Evolutionary conservation across 1,140 invertebrate species (phyloP).

Genomic region (Scaptomyza pallida): DNA sequence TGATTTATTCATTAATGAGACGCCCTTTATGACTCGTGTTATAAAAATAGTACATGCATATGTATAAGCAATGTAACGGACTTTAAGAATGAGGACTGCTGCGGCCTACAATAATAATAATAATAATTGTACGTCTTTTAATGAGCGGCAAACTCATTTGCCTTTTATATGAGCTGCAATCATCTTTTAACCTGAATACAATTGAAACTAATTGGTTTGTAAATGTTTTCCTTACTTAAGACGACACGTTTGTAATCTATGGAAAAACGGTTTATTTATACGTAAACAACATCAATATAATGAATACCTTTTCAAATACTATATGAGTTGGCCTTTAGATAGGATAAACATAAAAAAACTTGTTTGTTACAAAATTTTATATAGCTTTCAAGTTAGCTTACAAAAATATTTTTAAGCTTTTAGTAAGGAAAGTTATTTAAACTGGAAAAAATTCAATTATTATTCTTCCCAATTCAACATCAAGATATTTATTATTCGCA

Average conservation of each 20-base stretch:
- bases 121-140: conserved; percentile 17
- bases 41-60: conserved; percentile 11
- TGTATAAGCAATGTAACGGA: conserved; percentile 10
- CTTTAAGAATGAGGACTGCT: not conserved
- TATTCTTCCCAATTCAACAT: no score
- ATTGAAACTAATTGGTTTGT: conserved; percentile 39
- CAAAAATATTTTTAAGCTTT: no score
- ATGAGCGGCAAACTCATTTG: conserved; percentile 16
- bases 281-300: not conserved
- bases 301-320: not conserved
- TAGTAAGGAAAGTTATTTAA: no score
- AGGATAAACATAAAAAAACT: not conserved
- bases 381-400: no score
- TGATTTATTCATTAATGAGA: conserved; percentile 59
- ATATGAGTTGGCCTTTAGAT: not conserved
- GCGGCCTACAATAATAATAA: conserved; percentile 12
- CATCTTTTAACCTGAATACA: conserved; percentile 34
- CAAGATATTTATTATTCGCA: no score
- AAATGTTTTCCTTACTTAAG: not conserved
- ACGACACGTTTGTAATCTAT: not conserved
- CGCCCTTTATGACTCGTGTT: conserved; percentile 31
- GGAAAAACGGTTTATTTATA: not conserved
- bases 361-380: not conserved
- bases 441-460: no score
- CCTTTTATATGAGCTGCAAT: conserved; percentile 38